Conservation (phyloP, 2,113 vertebrate species). For the Nothobranchius furzeri region DNA sequence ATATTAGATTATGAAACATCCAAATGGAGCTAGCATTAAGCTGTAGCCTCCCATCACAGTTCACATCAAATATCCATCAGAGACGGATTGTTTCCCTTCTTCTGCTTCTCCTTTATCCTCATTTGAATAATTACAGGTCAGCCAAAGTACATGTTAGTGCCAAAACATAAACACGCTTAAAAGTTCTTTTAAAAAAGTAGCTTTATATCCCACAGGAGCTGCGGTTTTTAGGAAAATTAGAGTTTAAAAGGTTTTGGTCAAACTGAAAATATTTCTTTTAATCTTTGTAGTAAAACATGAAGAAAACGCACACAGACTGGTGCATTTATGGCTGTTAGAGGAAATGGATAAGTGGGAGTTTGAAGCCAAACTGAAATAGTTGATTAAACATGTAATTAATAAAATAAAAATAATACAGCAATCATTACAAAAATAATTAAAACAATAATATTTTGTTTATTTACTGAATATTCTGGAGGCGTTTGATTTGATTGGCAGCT, state of each 20-base stretch:
- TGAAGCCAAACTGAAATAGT: background rate
- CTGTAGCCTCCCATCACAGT: background rate
- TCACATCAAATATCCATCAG: background rate
- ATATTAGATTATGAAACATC: no score
- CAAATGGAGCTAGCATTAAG: no score
- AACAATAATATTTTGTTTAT: background rate
- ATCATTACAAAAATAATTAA: background rate
- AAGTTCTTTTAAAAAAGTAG: no score
- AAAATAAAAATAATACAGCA: background rate
- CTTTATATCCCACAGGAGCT: no score
- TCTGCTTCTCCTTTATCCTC: background rate
- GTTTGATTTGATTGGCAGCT: no score
- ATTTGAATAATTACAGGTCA: conserved; percentile 1
- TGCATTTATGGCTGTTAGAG: background rate
- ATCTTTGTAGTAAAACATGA: background rate
- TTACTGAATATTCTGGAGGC: no score
- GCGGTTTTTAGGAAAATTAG: no score
- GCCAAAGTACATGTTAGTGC: background rate
- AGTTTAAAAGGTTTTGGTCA: no score
- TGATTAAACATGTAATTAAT: background rate
- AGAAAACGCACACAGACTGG: background rate
- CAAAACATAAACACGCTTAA: no score
- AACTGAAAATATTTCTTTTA: no score
- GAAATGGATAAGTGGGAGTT: background rate
- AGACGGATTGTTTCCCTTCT: background rate